Conservation (phyloP, 1,140 invertebrate genomes). For the Lerema accius region DNA sequence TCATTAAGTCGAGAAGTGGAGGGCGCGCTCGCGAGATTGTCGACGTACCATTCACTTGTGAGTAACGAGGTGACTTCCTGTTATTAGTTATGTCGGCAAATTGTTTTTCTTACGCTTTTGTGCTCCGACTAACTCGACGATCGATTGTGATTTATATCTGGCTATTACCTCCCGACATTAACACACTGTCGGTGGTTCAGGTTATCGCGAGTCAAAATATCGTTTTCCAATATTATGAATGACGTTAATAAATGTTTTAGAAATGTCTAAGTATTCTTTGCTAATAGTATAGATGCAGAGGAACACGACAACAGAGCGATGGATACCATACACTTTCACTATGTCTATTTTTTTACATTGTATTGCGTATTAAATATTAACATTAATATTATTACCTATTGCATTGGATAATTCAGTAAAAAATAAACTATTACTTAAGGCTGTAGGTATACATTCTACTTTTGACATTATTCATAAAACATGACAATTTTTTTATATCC, state of each 20-base stretch:
- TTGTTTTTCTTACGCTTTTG: slow-evolving; percentile 69
- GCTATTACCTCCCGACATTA: slow-evolving; percentile 25
- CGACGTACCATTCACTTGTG: slow-evolving; percentile 75
- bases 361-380: no score
- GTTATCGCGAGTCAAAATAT: slow-evolving; percentile 22
- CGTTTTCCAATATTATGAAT: slow-evolving; percentile 14
- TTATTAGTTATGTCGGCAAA: slow-evolving; percentile 76
- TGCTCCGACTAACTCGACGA: slow-evolving; percentile 26
- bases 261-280: not conserved
- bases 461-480: no score
- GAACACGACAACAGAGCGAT: no score
- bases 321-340: no score
- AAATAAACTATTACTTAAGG: no score
- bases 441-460: no score
- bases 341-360: no score
- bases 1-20: slow-evolving; percentile 78
- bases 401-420: no score
- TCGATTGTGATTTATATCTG: slow-evolving; percentile 34
- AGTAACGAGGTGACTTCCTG: slow-evolving; percentile 80
- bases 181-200: slow-evolving; percentile 28
- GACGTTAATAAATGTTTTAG: slow-evolving; percentile 9
- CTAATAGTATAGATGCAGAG: no score
- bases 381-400: no score
- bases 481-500: not conserved
- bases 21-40: slow-evolving; percentile 71